phyloP scores from a whole-genome alignment of 2,888 invertebrate species.

The Tholera decimalis region DNA sequence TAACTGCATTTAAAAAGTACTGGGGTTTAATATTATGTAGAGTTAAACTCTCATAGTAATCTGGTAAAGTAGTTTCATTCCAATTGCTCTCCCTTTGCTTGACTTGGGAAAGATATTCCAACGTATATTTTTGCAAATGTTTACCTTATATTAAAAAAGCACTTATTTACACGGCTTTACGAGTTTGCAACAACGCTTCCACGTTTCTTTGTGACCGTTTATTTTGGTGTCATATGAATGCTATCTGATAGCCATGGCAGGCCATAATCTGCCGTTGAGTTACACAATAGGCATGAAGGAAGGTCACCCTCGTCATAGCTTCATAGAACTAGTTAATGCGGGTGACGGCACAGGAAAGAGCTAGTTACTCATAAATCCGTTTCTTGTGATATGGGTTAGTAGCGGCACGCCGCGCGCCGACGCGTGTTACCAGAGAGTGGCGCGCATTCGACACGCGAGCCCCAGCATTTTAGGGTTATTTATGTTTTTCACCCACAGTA shows the following conservation, averaged over 20 bases:
- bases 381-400: conserved; percentile 67
- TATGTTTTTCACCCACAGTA: conserved; percentile 29
- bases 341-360: conserved; percentile 57
- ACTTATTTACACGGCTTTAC: conserved; percentile 43
- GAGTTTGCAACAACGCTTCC: conserved; percentile 52
- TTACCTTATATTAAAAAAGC: conserved; percentile 52
- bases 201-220: conserved; percentile 51
- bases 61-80: conserved; percentile 34
- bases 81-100: conserved; percentile 23
- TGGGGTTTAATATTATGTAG: conserved; percentile 23
- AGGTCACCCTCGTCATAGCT: conserved; percentile 55
- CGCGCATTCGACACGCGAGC: conserved; percentile 53
- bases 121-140: conserved; percentile 33
- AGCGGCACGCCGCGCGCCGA: conserved; percentile 38
- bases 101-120: conserved; percentile 27
- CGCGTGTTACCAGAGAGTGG: conserved; percentile 26
- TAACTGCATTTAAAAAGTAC: conserved; percentile 9
- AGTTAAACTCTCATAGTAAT: conserved; percentile 34
- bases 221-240: conserved; percentile 35
- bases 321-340: conserved; percentile 42
- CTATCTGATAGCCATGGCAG: conserved; percentile 53
- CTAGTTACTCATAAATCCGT: conserved; percentile 63
- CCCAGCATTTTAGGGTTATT: conserved; percentile 35
- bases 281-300: conserved; percentile 43
- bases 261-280: conserved; percentile 24